Evolutionary conservation across 2,113 vertebrate species (phyloP).

Genomic region (Myrmecobius fasciatus): DNA sequence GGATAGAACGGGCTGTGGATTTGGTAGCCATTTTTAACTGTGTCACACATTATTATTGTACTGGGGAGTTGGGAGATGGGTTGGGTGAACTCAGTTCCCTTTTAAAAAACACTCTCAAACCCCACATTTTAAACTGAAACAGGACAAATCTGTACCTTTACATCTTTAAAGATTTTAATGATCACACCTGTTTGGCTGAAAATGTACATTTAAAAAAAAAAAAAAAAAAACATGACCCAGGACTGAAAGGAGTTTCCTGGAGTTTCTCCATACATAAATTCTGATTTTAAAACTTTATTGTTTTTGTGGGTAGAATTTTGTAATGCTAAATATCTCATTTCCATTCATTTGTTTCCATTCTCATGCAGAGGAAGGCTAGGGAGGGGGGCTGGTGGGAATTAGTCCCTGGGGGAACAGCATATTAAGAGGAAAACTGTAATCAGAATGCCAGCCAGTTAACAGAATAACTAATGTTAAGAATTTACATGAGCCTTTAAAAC

Average conservation of each 20-base stretch:
- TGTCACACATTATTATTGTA: background rate
- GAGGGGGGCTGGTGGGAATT: background rate
- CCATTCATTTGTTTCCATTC: background rate
- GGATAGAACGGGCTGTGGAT: background rate
- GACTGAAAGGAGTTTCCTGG: background rate
- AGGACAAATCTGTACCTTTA: background rate
- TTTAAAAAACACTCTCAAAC: background rate
- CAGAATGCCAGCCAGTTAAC: background rate
- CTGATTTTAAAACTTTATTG: background rate
- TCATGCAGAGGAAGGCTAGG: background rate
- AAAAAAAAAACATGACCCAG: background rate
- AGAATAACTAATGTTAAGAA: background rate
- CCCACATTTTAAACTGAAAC: background rate
- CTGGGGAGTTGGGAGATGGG: background rate
- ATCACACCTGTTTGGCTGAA: background rate
- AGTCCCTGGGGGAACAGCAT: background rate
- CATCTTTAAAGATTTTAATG: background rate
- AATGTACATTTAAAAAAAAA: background rate
- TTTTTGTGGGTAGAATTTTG: conserved; percentile 17
- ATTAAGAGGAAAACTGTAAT: conserved; percentile 4
- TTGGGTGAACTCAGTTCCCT: background rate
- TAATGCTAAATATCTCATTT: conserved; percentile 32
- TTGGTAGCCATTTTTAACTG: background rate
- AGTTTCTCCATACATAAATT: background rate
- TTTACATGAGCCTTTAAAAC: background rate